Evolutionary conservation across 1,140 invertebrate genomes (phyloP).

Genomic region (Megathymus violae): DNA sequence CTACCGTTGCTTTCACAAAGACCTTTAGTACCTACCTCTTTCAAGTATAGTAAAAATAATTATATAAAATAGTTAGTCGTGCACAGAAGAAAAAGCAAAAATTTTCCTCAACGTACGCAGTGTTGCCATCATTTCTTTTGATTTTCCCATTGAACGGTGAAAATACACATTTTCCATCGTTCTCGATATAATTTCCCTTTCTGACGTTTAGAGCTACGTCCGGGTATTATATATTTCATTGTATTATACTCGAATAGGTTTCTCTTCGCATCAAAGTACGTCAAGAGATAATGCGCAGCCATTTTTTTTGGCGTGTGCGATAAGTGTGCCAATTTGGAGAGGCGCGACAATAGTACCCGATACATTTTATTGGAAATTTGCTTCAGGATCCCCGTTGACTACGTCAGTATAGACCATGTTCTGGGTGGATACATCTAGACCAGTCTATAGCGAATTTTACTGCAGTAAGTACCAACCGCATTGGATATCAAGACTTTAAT

Average conservation of each 20-base stretch:
- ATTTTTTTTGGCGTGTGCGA: slow-evolving; percentile 35
- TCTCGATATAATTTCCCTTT: slow-evolving; percentile 42
- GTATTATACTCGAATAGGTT: slow-evolving; percentile 51
- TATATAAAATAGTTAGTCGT: no score
- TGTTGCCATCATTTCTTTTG: slow-evolving; percentile 15
- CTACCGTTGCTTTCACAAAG: no score
- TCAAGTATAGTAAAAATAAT: no score
- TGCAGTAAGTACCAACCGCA: no score
- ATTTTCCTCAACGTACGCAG: slow-evolving; percentile 10
- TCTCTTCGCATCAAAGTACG: slow-evolving; percentile 54
- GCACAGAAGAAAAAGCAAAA: slow-evolving; percentile 14
- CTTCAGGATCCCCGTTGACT: slow-evolving; percentile 9
- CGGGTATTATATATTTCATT: slow-evolving; percentile 46
- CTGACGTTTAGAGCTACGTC: slow-evolving; percentile 37
- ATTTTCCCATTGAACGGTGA: slow-evolving; percentile 9
- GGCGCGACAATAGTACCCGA: slow-evolving; percentile 27
- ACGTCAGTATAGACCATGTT: no score
- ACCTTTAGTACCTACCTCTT: no score
- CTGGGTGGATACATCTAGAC: no score
- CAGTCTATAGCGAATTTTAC: no score
- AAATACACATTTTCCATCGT: slow-evolving; percentile 23
- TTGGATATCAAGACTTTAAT: no score
- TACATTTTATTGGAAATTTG: slow-evolving; percentile 22
- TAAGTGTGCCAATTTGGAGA: slow-evolving; percentile 38
- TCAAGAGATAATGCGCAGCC: slow-evolving; percentile 49